Base-by-base conservation (phyloP, 2,888 invertebrate species). In the Pardosa pseudoannulata region DNA sequence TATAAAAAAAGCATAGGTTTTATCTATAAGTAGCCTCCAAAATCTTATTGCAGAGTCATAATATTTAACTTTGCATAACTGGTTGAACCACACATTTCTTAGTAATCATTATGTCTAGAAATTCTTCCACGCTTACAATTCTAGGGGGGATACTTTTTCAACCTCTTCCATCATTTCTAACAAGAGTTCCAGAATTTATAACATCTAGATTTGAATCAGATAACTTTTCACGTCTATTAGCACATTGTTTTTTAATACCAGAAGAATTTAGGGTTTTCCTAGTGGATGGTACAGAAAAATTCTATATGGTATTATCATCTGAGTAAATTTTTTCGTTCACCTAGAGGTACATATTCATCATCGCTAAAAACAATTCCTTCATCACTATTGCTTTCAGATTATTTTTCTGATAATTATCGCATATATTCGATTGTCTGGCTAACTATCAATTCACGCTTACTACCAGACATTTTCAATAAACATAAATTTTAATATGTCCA, bases 171-270 rank as follows among this genome's bases (percentile, higher is more conserved):
- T 56, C 23, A 13, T 56, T 56, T 56, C 6, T 16, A 56, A 56
- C 56, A 56, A 56, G 13, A n/a, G n/a, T n/a, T n/a, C n/a, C n/a
- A n/a, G n/a, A n/a, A n/a, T 56, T 56, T 56, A 56, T 56, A 56
- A 56, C 6, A 56, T 56, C 7, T 16, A 23, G 23, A 5, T 56
- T 56, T 5, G n/a, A n/a, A n/a, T n/a, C n/a, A n/a, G n/a, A n/a
- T n/a, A n/a, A n/a, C n/a, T n/a, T n/a, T n/a, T n/a, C 9, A 7
- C 9, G 9, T 36, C 9, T 36, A 36, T 9, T 36, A 6, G 6
- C 5, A 19, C 23, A 5, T 19, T 56, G n/a, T 56, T 56, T 23
- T 6, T 23, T 56, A 7, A 56, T 16, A 16, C 13, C 56, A 56
- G 56, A 23, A 56, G n/a, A 56, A 56, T 7, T 16, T 3, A 7